phyloP scores from a whole-genome alignment of 2,113 vertebrate species.

The Arizona elegans region DNA sequence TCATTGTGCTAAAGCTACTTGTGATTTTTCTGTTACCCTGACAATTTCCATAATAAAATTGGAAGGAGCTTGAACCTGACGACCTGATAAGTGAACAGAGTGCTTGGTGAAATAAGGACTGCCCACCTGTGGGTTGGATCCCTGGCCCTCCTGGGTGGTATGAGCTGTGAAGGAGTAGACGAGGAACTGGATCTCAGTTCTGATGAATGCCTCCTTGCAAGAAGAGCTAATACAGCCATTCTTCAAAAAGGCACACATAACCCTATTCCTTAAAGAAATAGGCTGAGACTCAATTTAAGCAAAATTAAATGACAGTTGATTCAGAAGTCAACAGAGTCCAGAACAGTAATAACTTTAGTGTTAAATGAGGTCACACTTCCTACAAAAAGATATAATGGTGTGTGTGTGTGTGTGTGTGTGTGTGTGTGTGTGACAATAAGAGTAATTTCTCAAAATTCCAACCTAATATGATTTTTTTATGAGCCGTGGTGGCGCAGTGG shows the following conservation, averaged over 20 bases:
- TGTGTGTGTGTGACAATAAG: neutral
- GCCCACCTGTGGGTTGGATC: neutral
- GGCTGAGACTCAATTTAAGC: neutral
- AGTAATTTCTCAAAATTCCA: neutral
- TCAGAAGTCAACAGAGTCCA: neutral
- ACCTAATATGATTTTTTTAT: neutral
- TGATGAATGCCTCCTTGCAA: neutral
- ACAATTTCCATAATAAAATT: neutral
- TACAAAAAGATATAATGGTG: neutral
- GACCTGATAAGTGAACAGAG: neutral
- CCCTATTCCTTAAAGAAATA: neutral
- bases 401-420: too few relatives aligned
- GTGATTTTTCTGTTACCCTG: neutral
- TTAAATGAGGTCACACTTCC: neutral
- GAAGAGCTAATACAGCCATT: neutral
- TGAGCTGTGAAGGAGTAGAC: neutral
- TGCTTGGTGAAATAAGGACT: neutral
- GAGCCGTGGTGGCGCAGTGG: neutral
- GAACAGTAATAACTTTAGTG: neutral
- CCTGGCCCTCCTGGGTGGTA: neutral
- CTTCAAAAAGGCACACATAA: neutral
- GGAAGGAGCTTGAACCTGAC: neutral
- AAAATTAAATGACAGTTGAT: neutral
- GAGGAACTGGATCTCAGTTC: neutral
- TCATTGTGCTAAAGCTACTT: neutral